phyloP scores from a whole-genome alignment of 2,888 invertebrate genomes.

The Brachyptera risi region DNA sequence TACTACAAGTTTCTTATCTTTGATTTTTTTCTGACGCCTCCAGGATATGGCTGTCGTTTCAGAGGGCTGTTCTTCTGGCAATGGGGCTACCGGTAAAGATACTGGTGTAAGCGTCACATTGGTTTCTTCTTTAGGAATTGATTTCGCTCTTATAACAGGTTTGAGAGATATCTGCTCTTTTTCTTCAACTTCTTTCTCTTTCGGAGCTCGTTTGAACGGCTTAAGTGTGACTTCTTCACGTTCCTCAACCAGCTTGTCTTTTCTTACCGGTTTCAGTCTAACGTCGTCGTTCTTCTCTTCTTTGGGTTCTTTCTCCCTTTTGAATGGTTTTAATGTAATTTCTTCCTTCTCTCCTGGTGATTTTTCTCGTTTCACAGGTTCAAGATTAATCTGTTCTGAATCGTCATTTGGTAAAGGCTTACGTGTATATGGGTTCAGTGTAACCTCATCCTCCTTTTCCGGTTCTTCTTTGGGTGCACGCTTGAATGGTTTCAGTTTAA shows the following conservation, averaged over 20 bases:
- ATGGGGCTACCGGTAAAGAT: not conserved
- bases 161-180: constrained; percentile 16
- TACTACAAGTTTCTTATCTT: not conserved
- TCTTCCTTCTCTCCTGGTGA: constrained; percentile 29
- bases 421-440: constrained; percentile 21
- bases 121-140: constrained; percentile 42
- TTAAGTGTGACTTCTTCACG: constrained; percentile 31
- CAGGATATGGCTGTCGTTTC: constrained; percentile 13
- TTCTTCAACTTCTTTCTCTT: constrained; percentile 16
- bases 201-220: constrained; percentile 24
- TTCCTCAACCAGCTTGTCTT: constrained; percentile 41
- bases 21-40: constrained; percentile 18
- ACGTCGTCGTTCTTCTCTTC: constrained; percentile 23
- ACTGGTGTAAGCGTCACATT: constrained; percentile 4
- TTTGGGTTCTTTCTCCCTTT: constrained; percentile 23
- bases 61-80: not conserved
- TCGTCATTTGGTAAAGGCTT: constrained; percentile 22
- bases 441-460: constrained; percentile 24
- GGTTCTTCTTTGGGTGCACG: constrained; percentile 34
- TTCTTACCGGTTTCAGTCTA: constrained; percentile 15
- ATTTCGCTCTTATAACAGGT: constrained; percentile 39
- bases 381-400: constrained; percentile 14
- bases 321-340: constrained; percentile 30
- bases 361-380: constrained; percentile 25
- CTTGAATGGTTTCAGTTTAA: constrained; percentile 35